Percentiles rank a stretch among this genome's conserved stretches.
Evolutionary conservation across 2,888 invertebrate genomes (phyloP).

Genomic region (Volucella zonaria): DNA sequence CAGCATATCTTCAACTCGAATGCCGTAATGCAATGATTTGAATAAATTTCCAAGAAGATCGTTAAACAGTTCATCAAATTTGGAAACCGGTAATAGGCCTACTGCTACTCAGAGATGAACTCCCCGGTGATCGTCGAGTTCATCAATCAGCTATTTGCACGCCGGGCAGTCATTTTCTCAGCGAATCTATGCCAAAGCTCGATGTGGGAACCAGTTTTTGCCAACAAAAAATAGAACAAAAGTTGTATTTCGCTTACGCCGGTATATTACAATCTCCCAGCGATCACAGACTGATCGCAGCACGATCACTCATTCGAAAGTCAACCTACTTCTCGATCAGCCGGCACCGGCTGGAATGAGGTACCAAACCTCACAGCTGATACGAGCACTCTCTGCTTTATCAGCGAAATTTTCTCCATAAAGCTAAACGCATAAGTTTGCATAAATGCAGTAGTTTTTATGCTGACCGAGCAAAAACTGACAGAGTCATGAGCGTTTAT

Average conservation of each 20-base stretch:
- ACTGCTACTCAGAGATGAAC: not conserved
- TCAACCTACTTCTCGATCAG: slow-evolving; percentile 18
- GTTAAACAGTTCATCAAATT: slow-evolving; percentile 4
- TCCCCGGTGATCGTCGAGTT: not conserved
- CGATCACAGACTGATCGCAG: slow-evolving; percentile 9
- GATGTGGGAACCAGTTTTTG: slow-evolving; percentile 19
- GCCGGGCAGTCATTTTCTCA: not conserved
- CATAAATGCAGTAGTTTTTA: slow-evolving; percentile 10
- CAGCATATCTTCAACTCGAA: slow-evolving; percentile 1
- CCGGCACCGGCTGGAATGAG: not conserved
- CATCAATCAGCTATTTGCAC: not conserved
- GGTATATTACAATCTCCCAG: not conserved
- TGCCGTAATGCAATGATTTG: slow-evolving; percentile 15
- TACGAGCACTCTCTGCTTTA: slow-evolving; percentile 1
- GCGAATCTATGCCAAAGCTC: slow-evolving; percentile 33
- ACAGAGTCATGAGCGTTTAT: slow-evolving; percentile 19
- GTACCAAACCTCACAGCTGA: slow-evolving; percentile 5
- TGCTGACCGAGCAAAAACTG: slow-evolving; percentile 38
- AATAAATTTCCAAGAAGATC: slow-evolving; percentile 43
- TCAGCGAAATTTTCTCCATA: slow-evolving; percentile 22
- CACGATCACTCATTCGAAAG: slow-evolving; percentile 17
- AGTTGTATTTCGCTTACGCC: slow-evolving; percentile 6
- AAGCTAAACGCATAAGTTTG: slow-evolving; percentile 23
- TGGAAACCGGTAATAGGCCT: slow-evolving; percentile 16
- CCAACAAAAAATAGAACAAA: not conserved